Evolutionary conservation across 2,113 vertebrate species (phyloP), one percentile per base, ranked within the genome.

Genomic region (Melanerpes formicivorus): DNA sequence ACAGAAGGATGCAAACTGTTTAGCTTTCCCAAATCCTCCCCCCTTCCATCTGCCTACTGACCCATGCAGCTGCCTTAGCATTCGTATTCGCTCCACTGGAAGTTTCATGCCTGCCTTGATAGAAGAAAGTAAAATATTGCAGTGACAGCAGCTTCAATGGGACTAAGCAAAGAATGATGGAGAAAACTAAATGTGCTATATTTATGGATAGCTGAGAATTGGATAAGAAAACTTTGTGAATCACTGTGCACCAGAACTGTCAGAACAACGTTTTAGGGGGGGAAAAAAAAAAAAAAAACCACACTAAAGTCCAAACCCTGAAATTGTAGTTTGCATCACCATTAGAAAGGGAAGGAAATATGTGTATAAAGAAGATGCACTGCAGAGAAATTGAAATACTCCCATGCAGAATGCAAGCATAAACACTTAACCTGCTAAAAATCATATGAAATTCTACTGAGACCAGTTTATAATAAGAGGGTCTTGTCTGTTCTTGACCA

Each of bases 11-110:
- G 92, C 88, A 96, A 94, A 96, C 95, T 90, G 78, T 96, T 98
- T 96, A 75, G 65, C 96, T 96, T 69, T 96, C 85, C 92, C 88
- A 90, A 94, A 88, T 86, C 90, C 75, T 92, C 86, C 95, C 90
- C 90, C 64, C 77, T 37, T 97, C 97, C 97, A 97, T 97, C 97
- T 98, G 97, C 91, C 95, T 97, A 93, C 92, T 98, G 97, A 98
- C 96, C 97, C 96, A 97, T 96, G 94, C 95, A 97, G 92, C 94
- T 97, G 91, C 96, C 96, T 97, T 96, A 96, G 96, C 75, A 82
- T 95, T 89, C 78, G 5, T 94, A 64, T 90, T 88, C 72, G 54
- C 93, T 96, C 96, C 95, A 76, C 93, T 97, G 95, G 94, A 97
- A 95, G 94, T 94, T 97, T 97, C 94, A 87, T 96, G 97, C 90